phyloP scores from a whole-genome alignment of 2,113 vertebrate species.

The Puma concolor region DNA sequence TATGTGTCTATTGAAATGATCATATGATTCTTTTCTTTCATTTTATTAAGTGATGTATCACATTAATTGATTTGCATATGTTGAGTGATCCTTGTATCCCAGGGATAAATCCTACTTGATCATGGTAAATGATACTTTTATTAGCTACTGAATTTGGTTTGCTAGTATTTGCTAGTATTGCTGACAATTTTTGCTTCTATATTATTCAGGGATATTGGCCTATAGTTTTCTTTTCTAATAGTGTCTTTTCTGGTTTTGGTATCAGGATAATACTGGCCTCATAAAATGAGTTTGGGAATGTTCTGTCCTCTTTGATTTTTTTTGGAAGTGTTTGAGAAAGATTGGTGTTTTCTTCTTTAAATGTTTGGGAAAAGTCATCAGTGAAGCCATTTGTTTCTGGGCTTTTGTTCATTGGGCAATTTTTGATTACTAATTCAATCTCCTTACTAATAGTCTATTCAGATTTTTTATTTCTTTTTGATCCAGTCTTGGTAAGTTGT shows the following conservation, averaged over 20 bases:
- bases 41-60: neutral
- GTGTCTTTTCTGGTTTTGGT: neutral
- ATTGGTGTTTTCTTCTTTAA: neutral
- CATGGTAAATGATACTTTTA: neutral
- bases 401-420: neutral
- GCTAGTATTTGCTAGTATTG: neutral
- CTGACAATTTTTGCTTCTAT: neutral
- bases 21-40: neutral
- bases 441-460: neutral
- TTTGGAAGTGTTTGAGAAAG: neutral
- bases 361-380: neutral
- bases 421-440: neutral
- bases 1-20: neutral
- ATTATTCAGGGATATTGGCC: neutral
- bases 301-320: neutral
- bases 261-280: neutral
- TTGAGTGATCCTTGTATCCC: neutral
- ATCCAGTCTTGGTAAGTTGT: neutral
- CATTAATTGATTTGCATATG: neutral
- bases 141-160: neutral
- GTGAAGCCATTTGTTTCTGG: neutral
- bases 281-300: neutral
- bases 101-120: neutral
- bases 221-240: neutral
- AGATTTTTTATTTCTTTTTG: neutral